phyloP scores from a whole-genome alignment of 1,140 invertebrate genomes.

The Drosophila ercepeae region DNA sequence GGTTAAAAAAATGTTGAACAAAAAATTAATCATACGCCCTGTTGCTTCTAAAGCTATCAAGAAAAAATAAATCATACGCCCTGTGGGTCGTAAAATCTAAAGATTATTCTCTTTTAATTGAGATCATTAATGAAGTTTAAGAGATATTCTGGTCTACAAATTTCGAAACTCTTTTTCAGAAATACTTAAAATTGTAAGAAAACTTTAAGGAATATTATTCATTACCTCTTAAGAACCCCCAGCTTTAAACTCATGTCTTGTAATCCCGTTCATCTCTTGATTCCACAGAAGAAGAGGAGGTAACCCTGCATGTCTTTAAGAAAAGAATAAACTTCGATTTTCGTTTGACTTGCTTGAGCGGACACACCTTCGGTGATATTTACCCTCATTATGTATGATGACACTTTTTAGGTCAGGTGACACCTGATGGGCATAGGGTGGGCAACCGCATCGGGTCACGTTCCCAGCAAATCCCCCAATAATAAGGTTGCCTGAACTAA shows the following conservation, averaged over 20 bases:
- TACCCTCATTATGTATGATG: slow-evolving; percentile 16
- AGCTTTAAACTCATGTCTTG: background rate
- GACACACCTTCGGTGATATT: slow-evolving; percentile 11
- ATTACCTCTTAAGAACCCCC: background rate
- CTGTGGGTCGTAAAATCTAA: background rate
- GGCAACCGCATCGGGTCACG: slow-evolving; percentile 28
- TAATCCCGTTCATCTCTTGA: background rate
- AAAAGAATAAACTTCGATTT: slow-evolving; percentile 2
- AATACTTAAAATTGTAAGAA: too few species aligned
- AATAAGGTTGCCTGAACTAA: slow-evolving; percentile 43
- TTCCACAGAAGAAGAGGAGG: background rate
- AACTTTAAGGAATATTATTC: too few species aligned
- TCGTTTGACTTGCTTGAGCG: slow-evolving; percentile 29
- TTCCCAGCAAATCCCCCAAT: slow-evolving; percentile 37
- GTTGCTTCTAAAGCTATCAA: background rate
- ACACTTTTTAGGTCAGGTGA: slow-evolving; percentile 24
- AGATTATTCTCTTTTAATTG: too few species aligned
- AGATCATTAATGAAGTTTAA: too few species aligned
- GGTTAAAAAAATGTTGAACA: too few species aligned
- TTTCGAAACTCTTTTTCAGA: too few species aligned
- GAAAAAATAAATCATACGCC: background rate
- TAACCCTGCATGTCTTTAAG: background rate
- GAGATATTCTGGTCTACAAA: too few species aligned
- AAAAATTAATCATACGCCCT: background rate
- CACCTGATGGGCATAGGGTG: slow-evolving; percentile 6